Conservation (phyloP, 2,797 vertebrate genomes). For the Cynopterus sphinx region DNA sequence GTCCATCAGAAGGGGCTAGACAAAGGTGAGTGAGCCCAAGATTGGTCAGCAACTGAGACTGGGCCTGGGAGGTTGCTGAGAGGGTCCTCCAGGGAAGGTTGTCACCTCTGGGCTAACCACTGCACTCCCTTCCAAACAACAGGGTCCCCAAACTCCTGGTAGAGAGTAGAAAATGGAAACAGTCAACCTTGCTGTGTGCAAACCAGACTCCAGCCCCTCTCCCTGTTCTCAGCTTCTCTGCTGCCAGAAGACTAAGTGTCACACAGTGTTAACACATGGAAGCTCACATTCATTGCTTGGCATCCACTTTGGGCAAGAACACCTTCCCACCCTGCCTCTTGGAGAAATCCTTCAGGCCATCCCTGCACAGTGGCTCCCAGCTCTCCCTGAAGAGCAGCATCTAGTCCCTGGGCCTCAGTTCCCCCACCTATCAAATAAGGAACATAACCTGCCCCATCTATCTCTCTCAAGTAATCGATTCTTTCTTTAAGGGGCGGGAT, state of each 20-base stretch:
- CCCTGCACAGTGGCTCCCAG: not conserved
- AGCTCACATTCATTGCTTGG: not conserved
- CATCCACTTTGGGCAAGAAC: not conserved
- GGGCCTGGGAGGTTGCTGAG: not conserved
- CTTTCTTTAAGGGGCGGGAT: not conserved
- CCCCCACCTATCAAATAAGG: not conserved
- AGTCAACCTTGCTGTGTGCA: not conserved
- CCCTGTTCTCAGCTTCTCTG: not conserved
- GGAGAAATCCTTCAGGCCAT: not conserved
- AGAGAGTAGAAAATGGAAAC: not conserved
- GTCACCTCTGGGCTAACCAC: not conserved
- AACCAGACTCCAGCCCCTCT: not conserved
- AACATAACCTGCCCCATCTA: not conserved
- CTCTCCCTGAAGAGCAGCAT: not conserved
- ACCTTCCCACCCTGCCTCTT: not conserved
- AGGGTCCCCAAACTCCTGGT: not conserved
- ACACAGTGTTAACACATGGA: not conserved
- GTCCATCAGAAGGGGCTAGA: not conserved
- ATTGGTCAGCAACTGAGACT: not conserved
- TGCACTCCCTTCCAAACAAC: not conserved
- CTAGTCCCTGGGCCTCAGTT: not conserved
- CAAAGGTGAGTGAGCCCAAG: not conserved
- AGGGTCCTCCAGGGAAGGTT: not conserved
- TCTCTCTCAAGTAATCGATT: not conserved
- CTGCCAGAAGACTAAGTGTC: constrained; percentile 1